A percentile compares a stretch with the other conserved stretches of the same genome.
Conservation (phyloP, 1,140 invertebrate species). For the Ceratitis capitata region DNA sequence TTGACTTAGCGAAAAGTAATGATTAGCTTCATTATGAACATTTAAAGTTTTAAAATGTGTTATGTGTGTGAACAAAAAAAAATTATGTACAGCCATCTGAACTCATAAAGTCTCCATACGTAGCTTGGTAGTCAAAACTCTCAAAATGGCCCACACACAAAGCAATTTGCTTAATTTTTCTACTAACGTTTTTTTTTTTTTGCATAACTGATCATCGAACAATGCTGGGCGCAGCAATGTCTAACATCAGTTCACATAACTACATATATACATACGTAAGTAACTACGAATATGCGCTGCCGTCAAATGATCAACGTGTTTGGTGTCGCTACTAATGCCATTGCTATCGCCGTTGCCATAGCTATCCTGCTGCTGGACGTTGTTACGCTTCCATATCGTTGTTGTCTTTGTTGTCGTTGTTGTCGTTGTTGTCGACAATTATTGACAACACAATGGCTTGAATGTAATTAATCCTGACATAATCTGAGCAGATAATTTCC, state of each 20-base stretch:
- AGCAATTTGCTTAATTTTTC: background rate
- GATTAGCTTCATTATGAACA: background rate
- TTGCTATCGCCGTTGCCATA: background rate
- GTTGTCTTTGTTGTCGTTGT: background rate
- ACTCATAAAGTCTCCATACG: conserved; percentile 8
- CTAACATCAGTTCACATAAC: background rate
- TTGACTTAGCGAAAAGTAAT: conserved; percentile 7
- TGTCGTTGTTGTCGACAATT: conserved; percentile 40
- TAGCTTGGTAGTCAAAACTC: conserved; percentile 4
- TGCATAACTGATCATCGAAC: background rate
- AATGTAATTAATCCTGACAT: conserved; percentile 46
- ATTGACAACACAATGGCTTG: conserved; percentile 45
- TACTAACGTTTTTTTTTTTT: background rate
- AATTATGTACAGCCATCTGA: background rate
- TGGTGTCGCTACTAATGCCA: conserved; percentile 31
- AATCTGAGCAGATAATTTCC: conserved; percentile 46
- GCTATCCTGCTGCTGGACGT: background rate
- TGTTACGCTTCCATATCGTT: no score
- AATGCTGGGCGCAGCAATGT: conserved; percentile 11
- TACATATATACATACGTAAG: background rate
- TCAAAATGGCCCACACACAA: background rate
- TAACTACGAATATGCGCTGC: background rate
- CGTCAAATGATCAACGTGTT: conserved; percentile 11
- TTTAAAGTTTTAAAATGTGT: background rate
- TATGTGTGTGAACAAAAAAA: background rate